A percentile compares a stretch with the other conserved stretches of the same genome.
phyloP scores from a whole-genome alignment of 2,888 invertebrate species.

The Yponomeuta sedellus region DNA sequence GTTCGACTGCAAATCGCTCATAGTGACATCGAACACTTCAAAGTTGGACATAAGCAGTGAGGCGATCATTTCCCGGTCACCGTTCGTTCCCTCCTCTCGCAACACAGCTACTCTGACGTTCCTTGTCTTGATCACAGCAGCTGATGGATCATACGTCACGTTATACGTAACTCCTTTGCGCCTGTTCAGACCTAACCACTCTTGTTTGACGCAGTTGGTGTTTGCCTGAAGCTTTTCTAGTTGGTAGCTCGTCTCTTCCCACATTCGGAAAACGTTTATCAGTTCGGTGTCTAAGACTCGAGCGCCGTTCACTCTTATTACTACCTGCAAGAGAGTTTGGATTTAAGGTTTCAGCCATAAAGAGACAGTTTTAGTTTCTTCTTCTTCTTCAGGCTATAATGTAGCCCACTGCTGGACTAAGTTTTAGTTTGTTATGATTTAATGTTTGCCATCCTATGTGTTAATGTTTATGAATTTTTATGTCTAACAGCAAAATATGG shows the following conservation, averaged over 20 bases:
- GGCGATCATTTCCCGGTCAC: slow-evolving; percentile 98
- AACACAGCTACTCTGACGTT: slow-evolving; percentile 90
- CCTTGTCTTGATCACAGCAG: slow-evolving; percentile 58
- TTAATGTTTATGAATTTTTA: too few species aligned
- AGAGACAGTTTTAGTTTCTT: not conserved
- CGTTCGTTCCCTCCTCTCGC: slow-evolving; percentile 97
- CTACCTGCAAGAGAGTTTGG: slow-evolving; percentile 41
- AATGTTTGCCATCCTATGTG: too few species aligned
- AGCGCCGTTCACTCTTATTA: slow-evolving; percentile 76
- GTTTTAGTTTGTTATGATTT: too few species aligned
- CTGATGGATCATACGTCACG: slow-evolving; percentile 82
- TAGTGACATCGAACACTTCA: slow-evolving; percentile 95
- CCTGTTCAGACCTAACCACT: slow-evolving; percentile 82
- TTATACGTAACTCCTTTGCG: slow-evolving; percentile 84
- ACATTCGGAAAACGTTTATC: slow-evolving; percentile 84
- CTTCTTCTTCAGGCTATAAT: too few species aligned
- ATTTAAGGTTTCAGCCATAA: not conserved
- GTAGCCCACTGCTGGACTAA: too few species aligned
- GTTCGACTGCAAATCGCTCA: slow-evolving; percentile 89
- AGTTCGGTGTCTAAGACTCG: slow-evolving; percentile 79
- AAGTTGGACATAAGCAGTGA: slow-evolving; percentile 90
- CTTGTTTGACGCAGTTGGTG: slow-evolving; percentile 85
- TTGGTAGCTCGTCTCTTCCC: slow-evolving; percentile 97
- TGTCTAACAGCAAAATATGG: too few species aligned
- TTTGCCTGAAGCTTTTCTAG: slow-evolving; percentile 92